These are phyloP conservation scores for Geopemphigus sp. DNA, from an alignment of 1,140 invertebrate genomes.

Conservation along the genomic window DNA sequence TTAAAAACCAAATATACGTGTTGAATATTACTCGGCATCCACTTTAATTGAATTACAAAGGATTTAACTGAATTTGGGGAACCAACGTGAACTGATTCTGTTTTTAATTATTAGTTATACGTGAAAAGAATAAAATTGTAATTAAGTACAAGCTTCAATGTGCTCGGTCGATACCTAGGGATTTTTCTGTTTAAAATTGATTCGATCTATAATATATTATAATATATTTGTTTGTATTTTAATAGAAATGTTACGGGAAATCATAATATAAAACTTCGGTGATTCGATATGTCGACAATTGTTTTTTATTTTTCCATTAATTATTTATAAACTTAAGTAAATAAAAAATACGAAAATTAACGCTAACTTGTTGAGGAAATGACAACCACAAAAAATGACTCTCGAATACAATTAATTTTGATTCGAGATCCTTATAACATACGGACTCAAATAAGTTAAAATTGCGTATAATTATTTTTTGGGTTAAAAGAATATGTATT, in stretches of 20 bases:
- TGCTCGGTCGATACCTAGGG: no score
- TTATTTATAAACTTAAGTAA: neutral
- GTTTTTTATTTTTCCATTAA: neutral
- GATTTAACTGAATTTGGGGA: neutral
- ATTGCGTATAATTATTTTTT: no score
- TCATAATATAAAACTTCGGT: neutral
- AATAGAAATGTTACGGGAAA: no score
- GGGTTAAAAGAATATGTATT: neutral
- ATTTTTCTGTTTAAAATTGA: no score
- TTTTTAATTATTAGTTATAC: neutral
- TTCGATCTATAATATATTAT: no score
- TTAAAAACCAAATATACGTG: neutral
- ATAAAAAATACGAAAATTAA: neutral
- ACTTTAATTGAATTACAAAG: neutral
- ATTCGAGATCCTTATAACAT: neutral
- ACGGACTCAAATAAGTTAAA: neutral
- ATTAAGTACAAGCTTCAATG: neutral
- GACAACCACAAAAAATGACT: neutral
- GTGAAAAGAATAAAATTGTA: neutral
- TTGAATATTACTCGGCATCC: neutral
- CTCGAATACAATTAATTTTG: conserved; percentile 1
- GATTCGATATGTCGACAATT: neutral
- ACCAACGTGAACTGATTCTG: neutral
- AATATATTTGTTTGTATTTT: no score
- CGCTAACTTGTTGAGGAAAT: no score